Evolutionary conservation across 2,888 invertebrate genomes (phyloP), one percentile per base, ranked within the genome.

Genomic region (Tricholauxania praeusta): DNA sequence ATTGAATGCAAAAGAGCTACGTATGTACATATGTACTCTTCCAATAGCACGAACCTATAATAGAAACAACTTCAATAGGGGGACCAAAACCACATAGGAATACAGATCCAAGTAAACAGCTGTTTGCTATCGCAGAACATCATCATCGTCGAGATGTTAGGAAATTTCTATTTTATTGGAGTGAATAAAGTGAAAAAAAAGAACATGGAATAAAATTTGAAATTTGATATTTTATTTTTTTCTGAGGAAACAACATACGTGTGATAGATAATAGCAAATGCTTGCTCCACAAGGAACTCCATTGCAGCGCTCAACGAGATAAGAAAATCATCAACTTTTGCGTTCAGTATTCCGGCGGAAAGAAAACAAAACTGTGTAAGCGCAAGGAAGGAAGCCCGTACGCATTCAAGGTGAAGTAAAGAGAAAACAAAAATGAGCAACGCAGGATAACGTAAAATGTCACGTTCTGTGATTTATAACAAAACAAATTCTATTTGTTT

Each of bases 211-310:
- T 57, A 7, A 22, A 14, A 28, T 19, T 57, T 57, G 57, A 57
- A 28, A 57, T 57, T 57, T 57, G 57, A 57, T 57, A 57, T 57
- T 57, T 57, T 57, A 12, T 28, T 57, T 28, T n/a, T 57, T 55
- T 57, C 22, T 12, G 4, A 28, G 57, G 28, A 57, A 57, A 57
- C 15, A 57, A 22, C 19, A 28, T 28, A 39, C 39, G 7, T 39
- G 10, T 39, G 39, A 39, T 39, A 57, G 14, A 14, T 28, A 57
- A 28, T 28, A 28, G 28, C 28, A 28, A 28, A 28, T 28, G 28
- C 28, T 28, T 28, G 22, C 57, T 39, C 57, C 15, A 57, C 57
- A 22, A 57, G 19, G 28, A 57, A 57, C 12, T 17, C 57, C 22
- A 57, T 28, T 12, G 57, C 22, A 28, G 15, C 57, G 57, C 57